phyloP scores from a whole-genome alignment of 2,113 vertebrate species.

The Gallinago jamesoni region DNA sequence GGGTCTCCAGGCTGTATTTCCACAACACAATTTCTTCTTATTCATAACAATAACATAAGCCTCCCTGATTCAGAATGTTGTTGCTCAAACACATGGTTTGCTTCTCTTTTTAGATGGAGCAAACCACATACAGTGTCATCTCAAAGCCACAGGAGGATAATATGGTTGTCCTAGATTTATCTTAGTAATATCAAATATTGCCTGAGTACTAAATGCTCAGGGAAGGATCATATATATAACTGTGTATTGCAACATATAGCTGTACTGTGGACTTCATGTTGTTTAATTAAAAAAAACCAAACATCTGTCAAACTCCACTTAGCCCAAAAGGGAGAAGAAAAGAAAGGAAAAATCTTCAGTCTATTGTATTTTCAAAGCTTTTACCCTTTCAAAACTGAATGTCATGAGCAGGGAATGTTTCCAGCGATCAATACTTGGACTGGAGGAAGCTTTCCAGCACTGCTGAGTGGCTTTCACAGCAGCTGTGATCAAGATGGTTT shows the following conservation, averaged over 20 bases:
- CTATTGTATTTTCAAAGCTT: slow-evolving; percentile 49
- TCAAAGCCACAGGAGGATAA: slow-evolving; percentile 3
- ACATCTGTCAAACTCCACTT: background rate
- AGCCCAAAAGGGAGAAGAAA: background rate
- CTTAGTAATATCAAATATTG: background rate
- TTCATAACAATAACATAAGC: background rate
- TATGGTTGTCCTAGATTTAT: background rate
- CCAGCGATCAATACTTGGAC: slow-evolving; percentile 15
- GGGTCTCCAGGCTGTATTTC: slow-evolving; percentile 11
- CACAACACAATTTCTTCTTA: background rate
- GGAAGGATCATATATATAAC: background rate
- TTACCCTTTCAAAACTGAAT: slow-evolving; percentile 46
- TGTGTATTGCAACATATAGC: background rate
- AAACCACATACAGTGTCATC: background rate
- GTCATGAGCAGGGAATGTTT: slow-evolving; percentile 32
- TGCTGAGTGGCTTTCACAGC: slow-evolving; percentile 34
- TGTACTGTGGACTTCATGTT: background rate
- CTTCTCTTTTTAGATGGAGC: background rate
- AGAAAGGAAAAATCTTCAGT: slow-evolving; percentile 6
- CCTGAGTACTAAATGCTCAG: background rate
- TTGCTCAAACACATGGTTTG: background rate
- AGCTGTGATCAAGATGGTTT: slow-evolving; percentile 70
- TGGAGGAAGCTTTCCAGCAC: slow-evolving; percentile 35
- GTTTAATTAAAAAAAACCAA: background rate
- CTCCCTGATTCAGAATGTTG: slow-evolving; percentile 6